These are phyloP conservation scores for Onchidella celtica DNA, from an alignment of 2,888 invertebrate genomes.

Conservation along the genomic window DNA sequence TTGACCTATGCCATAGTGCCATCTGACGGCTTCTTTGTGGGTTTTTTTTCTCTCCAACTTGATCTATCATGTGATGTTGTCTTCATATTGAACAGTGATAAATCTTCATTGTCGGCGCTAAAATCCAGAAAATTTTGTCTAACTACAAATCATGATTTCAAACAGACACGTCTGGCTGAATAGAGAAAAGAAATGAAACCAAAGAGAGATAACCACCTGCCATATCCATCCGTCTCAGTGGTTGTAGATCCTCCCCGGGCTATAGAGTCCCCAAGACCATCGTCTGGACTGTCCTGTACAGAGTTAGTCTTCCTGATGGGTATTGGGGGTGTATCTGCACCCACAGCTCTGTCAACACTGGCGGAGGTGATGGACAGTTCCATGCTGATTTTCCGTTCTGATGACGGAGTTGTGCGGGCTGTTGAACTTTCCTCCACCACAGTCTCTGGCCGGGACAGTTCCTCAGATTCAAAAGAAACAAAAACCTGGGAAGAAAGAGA, in stretches of 20 bases:
- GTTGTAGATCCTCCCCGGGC: constrained; percentile 65
- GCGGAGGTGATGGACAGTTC: constrained; percentile 59
- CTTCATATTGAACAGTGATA: too few species aligned
- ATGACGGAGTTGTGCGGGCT: constrained; percentile 72
- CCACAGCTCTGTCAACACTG: constrained; percentile 32
- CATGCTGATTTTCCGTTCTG: constrained; percentile 72
- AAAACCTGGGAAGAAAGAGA: constrained; percentile 72
- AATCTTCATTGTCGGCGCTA: too few species aligned
- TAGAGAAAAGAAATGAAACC: too few species aligned
- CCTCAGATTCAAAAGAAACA: constrained; percentile 77
- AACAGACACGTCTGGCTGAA: too few species aligned
- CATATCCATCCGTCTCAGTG: constrained; percentile 42
- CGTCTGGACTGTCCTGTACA: constrained; percentile 75
- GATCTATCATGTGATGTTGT: too few species aligned
- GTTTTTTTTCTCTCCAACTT: too few species aligned
- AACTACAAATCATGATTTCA: too few species aligned
- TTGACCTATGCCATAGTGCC: too few species aligned
- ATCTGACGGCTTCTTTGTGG: too few species aligned
- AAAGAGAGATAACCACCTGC: neutral
- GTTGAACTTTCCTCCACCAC: constrained; percentile 74
- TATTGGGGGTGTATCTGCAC: constrained; percentile 47
- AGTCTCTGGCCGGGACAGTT: constrained; percentile 72
- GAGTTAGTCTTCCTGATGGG: constrained; percentile 43
- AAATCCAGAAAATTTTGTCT: too few species aligned
- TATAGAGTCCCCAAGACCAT: constrained; percentile 77